Evolutionary conservation across 1,140 invertebrate genomes (phyloP), one percentile per base, ranked within the genome.

Genomic region (Drosophila nigromelanica): DNA sequence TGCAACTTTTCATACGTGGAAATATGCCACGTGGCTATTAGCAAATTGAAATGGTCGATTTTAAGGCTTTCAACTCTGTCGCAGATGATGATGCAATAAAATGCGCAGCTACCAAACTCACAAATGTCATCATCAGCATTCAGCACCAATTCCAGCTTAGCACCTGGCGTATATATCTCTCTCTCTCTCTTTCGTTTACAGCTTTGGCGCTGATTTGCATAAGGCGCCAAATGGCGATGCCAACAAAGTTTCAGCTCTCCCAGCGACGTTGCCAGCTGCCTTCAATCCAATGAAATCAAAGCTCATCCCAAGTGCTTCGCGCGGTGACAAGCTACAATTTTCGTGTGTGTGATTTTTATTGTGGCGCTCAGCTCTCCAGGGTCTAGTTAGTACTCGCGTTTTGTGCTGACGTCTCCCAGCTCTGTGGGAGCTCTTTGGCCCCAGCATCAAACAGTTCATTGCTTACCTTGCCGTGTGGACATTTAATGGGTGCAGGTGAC

Each of bases 11-110:
- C 54, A 81, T 67, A 78, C 69, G 66, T 70, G 78, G 54, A 81
- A 77, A 81, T 81, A 71, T 71, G 78, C 42, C 79, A 81, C 79
- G 47, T 81, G 78, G 78, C 74, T 81, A 78, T 81, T 81, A 81
- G 70, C 64, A 81, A 81, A 81, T 81, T 81, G 78, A 67, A 81
- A 81, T 75, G 63, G 78, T 69, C 78, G 58, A 74, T 77, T 81
- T 64, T 33, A 62, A 63, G 63, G 39, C 59, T 0, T 50, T 47
- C 50, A 52, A 52, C 51, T 39, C 43, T 42, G 58, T 39, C 60
- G 24, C 59, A 27, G 43, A 56, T 67, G 68, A 37, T 60, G 56
- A 35, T 64, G 50, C 73, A 58, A 42, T 74, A 61, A 79, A 62
- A 45, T 70, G 60, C 12, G 21, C 43, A 51, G 48, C 48, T 14